A percentile compares a stretch with the other conserved stretches of the same genome.
Conservation (phyloP, 2,113 vertebrate genomes). For the Probosciger aterrimus region DNA sequence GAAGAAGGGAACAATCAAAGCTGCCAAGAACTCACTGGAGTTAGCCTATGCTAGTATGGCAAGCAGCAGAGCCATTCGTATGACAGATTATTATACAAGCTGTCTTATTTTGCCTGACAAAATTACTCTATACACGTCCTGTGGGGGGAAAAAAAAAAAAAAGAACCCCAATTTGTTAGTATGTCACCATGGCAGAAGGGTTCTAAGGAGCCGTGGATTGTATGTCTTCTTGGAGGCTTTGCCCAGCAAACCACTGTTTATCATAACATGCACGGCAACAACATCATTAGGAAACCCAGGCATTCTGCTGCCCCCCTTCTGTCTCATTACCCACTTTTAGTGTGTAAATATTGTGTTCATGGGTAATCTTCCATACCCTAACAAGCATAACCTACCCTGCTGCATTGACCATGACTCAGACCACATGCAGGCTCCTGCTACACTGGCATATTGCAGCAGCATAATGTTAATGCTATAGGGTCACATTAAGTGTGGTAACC, state of each 20-base stretch:
- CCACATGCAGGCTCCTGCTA: background rate
- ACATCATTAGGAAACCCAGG: background rate
- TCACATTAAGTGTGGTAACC: too few relatives aligned
- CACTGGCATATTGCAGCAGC: background rate
- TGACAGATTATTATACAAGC: background rate
- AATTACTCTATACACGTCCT: background rate
- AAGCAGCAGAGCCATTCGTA: background rate
- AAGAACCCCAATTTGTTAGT: background rate
- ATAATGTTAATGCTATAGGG: background rate
- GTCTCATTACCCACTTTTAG: background rate
- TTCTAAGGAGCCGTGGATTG: background rate
- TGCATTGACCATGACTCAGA: background rate
- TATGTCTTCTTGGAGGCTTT: background rate
- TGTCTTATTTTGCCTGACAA: background rate
- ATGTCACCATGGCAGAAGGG: background rate
- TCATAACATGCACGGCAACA: background rate
- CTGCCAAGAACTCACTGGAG: background rate
- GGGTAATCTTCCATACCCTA: background rate
- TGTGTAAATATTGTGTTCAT: background rate
- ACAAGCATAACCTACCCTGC: background rate
- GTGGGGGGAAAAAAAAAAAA: background rate
- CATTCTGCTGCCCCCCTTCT: background rate
- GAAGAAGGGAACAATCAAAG: background rate
- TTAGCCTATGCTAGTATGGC: background rate
- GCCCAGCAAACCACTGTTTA: background rate